Evolutionary conservation across 2,888 invertebrate genomes (phyloP).

Genomic region (Nomada fabriciana): DNA sequence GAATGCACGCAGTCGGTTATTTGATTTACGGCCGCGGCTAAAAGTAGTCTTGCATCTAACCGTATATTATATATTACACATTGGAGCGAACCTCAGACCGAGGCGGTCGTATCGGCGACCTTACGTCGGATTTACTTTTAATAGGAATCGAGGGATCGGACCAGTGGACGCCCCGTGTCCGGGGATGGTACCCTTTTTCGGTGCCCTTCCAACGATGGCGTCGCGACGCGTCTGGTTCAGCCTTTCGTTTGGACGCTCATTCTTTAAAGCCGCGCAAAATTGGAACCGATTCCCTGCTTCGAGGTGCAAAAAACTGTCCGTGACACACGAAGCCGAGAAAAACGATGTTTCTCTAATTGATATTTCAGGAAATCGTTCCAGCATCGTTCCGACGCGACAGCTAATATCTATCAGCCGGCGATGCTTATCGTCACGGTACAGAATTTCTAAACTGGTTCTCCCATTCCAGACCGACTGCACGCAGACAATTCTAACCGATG

Average conservation of each 20-base stretch:
- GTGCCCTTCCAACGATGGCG: not conserved
- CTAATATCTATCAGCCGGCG: constrained; percentile 5
- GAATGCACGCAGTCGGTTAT: constrained; percentile 75
- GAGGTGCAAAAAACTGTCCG: not conserved
- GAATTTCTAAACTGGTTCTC: constrained; percentile 15
- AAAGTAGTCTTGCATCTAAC: constrained; percentile 74
- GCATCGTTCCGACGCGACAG: constrained; percentile 7
- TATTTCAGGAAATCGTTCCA: not conserved
- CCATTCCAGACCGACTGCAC: not conserved
- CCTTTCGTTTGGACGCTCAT: too few species aligned
- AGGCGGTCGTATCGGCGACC: constrained; percentile 46
- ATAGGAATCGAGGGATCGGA: constrained; percentile 27
- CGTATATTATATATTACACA: constrained; percentile 71
- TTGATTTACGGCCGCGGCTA: constrained; percentile 76
- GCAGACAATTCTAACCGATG: constrained; percentile 16
- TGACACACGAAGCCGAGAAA: too few species aligned
- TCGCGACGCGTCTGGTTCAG: not conserved
- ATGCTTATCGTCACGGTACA: not conserved
- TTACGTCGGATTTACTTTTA: constrained; percentile 53
- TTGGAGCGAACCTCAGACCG: constrained; percentile 39
- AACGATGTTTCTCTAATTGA: not conserved
- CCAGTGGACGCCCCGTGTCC: constrained; percentile 21
- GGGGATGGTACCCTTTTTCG: not conserved
- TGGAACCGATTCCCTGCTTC: not conserved
- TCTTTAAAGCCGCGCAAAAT: too few species aligned